Conservation (phyloP, 1,140 invertebrate species). For the Caenorhabditis latens region DNA sequence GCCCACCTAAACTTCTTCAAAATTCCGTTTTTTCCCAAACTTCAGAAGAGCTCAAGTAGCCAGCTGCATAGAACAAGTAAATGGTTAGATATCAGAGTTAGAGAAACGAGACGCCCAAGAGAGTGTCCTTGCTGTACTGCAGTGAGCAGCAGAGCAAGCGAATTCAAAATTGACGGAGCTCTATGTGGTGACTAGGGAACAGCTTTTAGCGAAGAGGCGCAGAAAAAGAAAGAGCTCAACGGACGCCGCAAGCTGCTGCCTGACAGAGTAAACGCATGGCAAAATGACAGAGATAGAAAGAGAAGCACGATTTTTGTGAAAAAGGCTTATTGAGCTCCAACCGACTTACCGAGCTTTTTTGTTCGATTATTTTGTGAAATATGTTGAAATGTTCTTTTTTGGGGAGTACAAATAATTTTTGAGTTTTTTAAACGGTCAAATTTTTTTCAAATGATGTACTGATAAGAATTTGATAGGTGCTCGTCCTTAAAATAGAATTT, state of each 20-base stretch:
- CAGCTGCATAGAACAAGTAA: slow-evolving; percentile 40
- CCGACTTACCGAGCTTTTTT: neutral
- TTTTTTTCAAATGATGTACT: too few species aligned
- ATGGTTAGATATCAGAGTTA: slow-evolving; percentile 2
- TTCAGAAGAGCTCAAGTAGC: slow-evolving; percentile 19
- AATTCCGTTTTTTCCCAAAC: slow-evolving; percentile 23
- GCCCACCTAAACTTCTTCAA: slow-evolving; percentile 31
- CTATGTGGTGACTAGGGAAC: neutral
- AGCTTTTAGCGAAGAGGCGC: neutral
- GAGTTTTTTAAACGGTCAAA: neutral
- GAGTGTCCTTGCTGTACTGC: slow-evolving; percentile 49
- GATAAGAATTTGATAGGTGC: too few species aligned
- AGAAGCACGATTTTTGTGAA: slow-evolving; percentile 35
- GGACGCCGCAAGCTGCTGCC: neutral
- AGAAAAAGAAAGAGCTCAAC: slow-evolving; percentile 2
- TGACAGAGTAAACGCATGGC: slow-evolving; percentile 20
- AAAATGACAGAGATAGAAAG: slow-evolving; percentile 5
- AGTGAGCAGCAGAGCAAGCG: slow-evolving; percentile 38
- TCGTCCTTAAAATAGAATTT: too few species aligned
- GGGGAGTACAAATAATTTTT: neutral
- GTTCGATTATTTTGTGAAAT: neutral
- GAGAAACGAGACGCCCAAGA: slow-evolving; percentile 36
- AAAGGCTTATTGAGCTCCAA: neutral
- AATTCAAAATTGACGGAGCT: slow-evolving; percentile 47
- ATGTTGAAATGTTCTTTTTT: neutral